Conservation (phyloP, 2,888 invertebrate species). For the Malachius bipustulatus region DNA sequence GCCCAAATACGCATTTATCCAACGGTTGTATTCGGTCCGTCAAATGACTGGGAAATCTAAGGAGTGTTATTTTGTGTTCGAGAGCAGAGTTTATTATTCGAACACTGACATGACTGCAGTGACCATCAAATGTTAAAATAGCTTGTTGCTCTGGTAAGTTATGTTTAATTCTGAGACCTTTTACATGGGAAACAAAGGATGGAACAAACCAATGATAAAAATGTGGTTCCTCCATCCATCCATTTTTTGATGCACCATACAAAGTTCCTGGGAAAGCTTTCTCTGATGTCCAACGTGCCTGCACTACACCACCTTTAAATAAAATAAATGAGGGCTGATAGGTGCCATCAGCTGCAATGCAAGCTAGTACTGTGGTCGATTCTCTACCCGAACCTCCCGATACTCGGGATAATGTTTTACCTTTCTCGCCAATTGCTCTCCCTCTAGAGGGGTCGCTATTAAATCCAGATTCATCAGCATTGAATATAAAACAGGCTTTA, state of each 20-base stretch:
- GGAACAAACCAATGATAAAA: conserved; percentile 5
- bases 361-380: conserved; percentile 22
- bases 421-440: conserved; percentile 18
- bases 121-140: conserved; percentile 5
- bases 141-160: conserved; percentile 6
- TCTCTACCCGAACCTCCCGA: conserved; percentile 23
- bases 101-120: conserved; percentile 4
- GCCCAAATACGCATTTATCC: too few relatives aligned
- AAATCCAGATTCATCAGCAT: conserved; percentile 20
- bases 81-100: too few relatives aligned
- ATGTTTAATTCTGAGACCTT: background rate
- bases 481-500: conserved; percentile 14
- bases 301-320: conserved; percentile 22
- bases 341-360: conserved; percentile 19
- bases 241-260: conserved; percentile 20
- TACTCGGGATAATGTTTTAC: conserved; percentile 17
- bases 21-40: too few relatives aligned
- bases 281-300: conserved; percentile 18
- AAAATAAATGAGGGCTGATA: conserved; percentile 22
- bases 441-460: too few relatives aligned
- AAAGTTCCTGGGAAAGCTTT: conserved; percentile 21
- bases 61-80: too few relatives aligned
- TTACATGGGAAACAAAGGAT: conserved; percentile 1
- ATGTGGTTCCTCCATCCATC: too few relatives aligned
- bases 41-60: too few relatives aligned